Percentiles rank a stretch among this genome's conserved stretches.
Evolutionary conservation across 2,797 vertebrate species (phyloP).

Genomic region (Falco biarmicus): DNA sequence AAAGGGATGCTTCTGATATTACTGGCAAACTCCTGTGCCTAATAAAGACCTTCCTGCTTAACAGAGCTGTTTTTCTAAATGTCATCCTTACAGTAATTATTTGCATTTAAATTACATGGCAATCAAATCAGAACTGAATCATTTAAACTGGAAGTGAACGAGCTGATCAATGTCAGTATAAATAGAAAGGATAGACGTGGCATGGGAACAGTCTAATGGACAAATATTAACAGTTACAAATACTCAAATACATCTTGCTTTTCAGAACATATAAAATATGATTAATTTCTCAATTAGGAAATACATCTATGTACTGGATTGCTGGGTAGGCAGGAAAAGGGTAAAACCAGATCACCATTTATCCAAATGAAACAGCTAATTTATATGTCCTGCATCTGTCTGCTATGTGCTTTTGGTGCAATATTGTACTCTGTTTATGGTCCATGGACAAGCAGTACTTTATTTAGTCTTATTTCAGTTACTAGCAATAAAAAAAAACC

Average conservation of each 20-base stretch:
- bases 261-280: constrained; percentile 28
- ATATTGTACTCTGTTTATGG: not conserved
- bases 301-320: constrained; percentile 17
- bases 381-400: not conserved
- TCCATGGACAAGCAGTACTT: not conserved
- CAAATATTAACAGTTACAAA: constrained; percentile 51
- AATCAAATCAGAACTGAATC: constrained; percentile 85
- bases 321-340: not conserved
- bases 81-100: constrained; percentile 84
- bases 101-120: constrained; percentile 84
- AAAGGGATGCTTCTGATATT: constrained; percentile 35
- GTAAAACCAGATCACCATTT: not conserved
- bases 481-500: not conserved
- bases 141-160: constrained; percentile 83
- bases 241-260: constrained; percentile 19
- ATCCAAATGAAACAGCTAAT: constrained; percentile 2
- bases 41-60: constrained; percentile 68
- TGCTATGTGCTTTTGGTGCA: not conserved
- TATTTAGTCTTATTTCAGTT: not conserved
- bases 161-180: constrained; percentile 83
- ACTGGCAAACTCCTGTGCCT: constrained; percentile 27
- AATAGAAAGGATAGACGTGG: constrained; percentile 69
- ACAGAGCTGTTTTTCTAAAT: constrained; percentile 76
- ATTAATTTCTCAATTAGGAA: constrained; percentile 42
- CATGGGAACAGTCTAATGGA: not conserved